Evolutionary conservation across 1,140 invertebrate species (phyloP), one percentile per base, ranked within the genome.

Genomic region (Aphelenchoides avenae): DNA sequence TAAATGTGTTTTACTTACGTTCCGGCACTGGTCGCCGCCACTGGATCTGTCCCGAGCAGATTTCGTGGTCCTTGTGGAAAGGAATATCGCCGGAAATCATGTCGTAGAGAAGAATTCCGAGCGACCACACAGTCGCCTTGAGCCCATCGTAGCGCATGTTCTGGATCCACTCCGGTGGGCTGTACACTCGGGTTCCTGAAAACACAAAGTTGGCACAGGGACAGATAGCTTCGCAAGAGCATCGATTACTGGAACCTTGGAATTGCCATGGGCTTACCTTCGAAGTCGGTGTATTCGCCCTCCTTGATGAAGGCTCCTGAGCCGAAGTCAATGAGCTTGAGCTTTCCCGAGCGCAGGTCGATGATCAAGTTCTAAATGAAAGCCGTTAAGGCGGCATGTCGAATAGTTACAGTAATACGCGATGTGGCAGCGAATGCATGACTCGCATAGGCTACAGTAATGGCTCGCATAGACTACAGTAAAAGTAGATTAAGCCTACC

Each of bases 31-130:
- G 47, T 15, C 69, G 58, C 51, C 77, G 76, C 66, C 79, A 81
- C 33, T 66, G 57, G 5, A 80, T 52, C 48, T 74, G 68, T 20
- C 78, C 80, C 37, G 76, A 77, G 15, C 84, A 67, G 58, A 86
- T 86, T 70, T 86, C 83, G 46, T 85, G 81, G 70, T 86, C 85
- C 53, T 80, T 76, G 70, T 85, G 84, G 73, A 86, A 86, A 20
- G 85, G 85, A 76, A 86, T 85, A 75, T 86, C 84, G 18, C 85
- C 85, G 69, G 83, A 84, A 13, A 86, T 83, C 83, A 86, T 84
- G 71, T 86, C 85, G 69, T 81, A 86, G 3, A 86, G 78, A 0
- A 86, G 79, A 58, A 86, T 84, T 36, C 85, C 85, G 34, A 86
- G 75, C 0, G 85, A 85, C 85, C 85, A 86, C 1, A 86, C 84